A percentile compares a stretch with the other conserved stretches of the same genome.
These are phyloP conservation scores for Brachypalpus laphriformis DNA, from an alignment of 2,888 invertebrate genomes.

Conservation along the genomic window DNA sequence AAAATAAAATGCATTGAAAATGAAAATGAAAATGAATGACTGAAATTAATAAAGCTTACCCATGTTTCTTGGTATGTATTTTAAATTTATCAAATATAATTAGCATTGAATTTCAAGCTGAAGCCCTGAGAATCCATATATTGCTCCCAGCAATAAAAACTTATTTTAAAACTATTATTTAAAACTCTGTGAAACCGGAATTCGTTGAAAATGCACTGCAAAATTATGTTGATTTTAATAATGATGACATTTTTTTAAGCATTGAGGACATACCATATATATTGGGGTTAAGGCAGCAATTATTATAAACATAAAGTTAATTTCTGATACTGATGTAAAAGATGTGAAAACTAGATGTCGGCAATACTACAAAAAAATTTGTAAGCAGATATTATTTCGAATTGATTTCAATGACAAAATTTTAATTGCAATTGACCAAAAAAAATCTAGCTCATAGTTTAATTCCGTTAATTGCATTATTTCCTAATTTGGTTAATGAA, in stretches of 20 bases:
- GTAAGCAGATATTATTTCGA: slow-evolving; percentile 16
- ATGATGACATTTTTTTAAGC: background rate
- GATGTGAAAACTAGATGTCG: background rate
- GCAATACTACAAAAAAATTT: background rate
- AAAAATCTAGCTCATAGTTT: slow-evolving; percentile 19
- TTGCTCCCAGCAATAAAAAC: background rate
- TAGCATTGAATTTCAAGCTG: slow-evolving; percentile 26
- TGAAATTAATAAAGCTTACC: slow-evolving; percentile 10
- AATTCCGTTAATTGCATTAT: slow-evolving; percentile 1
- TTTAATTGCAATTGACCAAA: slow-evolving; percentile 8
- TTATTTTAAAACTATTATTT: background rate
- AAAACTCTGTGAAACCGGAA: slow-evolving; percentile 4
- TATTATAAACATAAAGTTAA: background rate
- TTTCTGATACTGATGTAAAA: background rate
- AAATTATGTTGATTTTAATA: background rate
- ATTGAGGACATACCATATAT: background rate
- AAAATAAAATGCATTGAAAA: too few species aligned
- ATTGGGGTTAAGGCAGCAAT: background rate
- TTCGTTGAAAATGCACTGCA: background rate
- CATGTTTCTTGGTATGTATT: slow-evolving; percentile 15
- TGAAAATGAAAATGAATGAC: too few species aligned
- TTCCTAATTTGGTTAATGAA: slow-evolving; percentile 37
- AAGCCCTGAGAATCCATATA: slow-evolving; percentile 2
- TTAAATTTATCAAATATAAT: slow-evolving; percentile 38
- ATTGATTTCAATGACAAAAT: slow-evolving; percentile 26